Base-by-base conservation (phyloP, 2,888 invertebrate genomes). In the Trissolcus japonicus region DNA sequence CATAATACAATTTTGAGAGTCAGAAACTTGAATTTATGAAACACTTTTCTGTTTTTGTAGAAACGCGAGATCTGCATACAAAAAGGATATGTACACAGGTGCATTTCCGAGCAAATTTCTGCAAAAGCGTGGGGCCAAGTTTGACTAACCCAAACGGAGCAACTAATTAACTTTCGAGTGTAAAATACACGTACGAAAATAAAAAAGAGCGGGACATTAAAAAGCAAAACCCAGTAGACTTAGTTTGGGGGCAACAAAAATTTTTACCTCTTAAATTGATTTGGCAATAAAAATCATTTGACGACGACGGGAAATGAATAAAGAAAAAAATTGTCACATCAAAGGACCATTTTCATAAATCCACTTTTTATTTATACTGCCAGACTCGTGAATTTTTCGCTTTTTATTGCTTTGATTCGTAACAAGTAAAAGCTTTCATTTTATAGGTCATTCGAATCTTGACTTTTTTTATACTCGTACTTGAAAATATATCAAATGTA, bases 341-440 rank as follows among this genome's bases (percentile, higher is more conserved):
- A 54, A 59, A 46, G 46, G 35, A 19, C 50, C 53, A 54, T 48
- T 53, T 61, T 54, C 43, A 41, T 59, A 4, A 19, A 14, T 54
- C 40, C 11, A 16, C 50, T 55, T 57, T 43, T 16, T 51, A 40
- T 51, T 61, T 57, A 19, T 40, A 54, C 4, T 46, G 16, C 60
- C 60, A 54, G 43, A 19, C 3, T 14, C 43, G 53, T 50, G 43
- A 62, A 63, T 57, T 71, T 62, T 56, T 43, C 25, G 29, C 56
- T 41, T 56, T 56, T 71, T 61, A 65, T 65, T 57, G 57, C 54
- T 59, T 55, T 65, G 54, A 65, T 54, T 73, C 66, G 43, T 55
- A 61, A 73, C 73, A 66, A 60, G 55, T 14, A 61, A 73, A 73
- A 66, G 60, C 66, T 66, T 73, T 66, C 51, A 60, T 59, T 59